These are phyloP conservation scores for Dryoscopus gambensis DNA, from an alignment of 2,113 vertebrate species.

Conservation along the genomic window DNA sequence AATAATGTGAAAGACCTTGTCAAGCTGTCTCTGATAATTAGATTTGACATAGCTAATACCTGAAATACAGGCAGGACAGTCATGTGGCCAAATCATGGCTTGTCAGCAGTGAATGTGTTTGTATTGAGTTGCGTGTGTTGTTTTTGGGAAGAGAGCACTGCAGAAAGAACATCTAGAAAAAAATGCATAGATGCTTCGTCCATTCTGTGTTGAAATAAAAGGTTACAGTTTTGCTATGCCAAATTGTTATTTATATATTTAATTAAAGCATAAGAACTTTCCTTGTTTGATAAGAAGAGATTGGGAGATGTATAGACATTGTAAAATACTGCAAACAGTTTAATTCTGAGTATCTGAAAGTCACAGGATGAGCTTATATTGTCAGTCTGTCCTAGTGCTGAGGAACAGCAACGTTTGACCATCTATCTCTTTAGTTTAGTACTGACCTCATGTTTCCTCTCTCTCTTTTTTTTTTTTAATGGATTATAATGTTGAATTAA, in stretches of 20 bases:
- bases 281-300: not conserved
- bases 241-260: not conserved
- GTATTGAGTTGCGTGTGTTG: not conserved
- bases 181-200: not conserved
- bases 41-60: slow-evolving; percentile 45
- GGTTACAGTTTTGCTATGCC: not conserved
- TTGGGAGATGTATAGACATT: not conserved
- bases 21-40: slow-evolving; percentile 26
- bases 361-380: not conserved
- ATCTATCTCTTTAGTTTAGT: not conserved
- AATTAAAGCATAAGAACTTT: not conserved
- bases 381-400: not conserved
- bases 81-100: slow-evolving; percentile 15
- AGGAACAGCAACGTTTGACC: not conserved
- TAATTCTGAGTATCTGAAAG: not conserved
- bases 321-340: not conserved
- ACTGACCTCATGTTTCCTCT: not conserved
- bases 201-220: not conserved
- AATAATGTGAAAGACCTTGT: slow-evolving; percentile 10
- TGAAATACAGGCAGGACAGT: slow-evolving; percentile 16
- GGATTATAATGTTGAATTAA: not conserved
- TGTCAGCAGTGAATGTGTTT: slow-evolving; percentile 17
- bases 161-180: not conserved
- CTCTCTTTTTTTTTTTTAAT: not conserved
- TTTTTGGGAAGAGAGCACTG: not conserved